Conservation (phyloP, 2,888 invertebrate species). For the Dryobotodes eremita region DNA sequence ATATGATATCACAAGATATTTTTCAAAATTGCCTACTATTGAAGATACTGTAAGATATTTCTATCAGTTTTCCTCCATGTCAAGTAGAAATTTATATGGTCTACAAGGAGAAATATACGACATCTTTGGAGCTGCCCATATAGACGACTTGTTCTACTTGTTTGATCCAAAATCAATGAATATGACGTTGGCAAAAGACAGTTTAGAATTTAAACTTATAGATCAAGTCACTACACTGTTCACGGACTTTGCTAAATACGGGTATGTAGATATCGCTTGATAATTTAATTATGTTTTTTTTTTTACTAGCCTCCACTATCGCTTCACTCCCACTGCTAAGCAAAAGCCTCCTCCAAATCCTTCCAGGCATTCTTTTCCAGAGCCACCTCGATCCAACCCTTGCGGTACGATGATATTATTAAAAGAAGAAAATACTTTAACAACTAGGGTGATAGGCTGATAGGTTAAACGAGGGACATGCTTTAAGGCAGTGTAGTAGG, state of each 20-base stretch:
- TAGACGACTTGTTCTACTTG: constrained; percentile 19
- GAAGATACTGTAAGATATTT: constrained; percentile 26
- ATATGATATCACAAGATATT: constrained; percentile 22
- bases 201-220: constrained; percentile 31
- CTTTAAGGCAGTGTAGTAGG: no score
- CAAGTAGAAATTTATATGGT: constrained; percentile 27
- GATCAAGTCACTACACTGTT: constrained; percentile 35
- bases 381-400: no score
- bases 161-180: constrained; percentile 34
- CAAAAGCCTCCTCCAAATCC: no score
- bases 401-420: no score
- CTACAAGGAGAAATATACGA: constrained; percentile 31
- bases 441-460: no score
- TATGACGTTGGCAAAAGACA: neutral
- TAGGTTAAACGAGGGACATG: no score
- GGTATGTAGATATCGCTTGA: constrained; percentile 14
- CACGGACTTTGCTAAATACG: constrained; percentile 40
- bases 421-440: no score
- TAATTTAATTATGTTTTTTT: no score
- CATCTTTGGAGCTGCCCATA: constrained; percentile 26
- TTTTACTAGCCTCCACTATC: no score
- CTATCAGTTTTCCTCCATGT: constrained; percentile 24
- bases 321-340: no score
- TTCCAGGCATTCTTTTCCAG: no score
- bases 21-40: constrained; percentile 11